phyloP scores from a whole-genome alignment of 64 coral and sea anemone genomes.

The Stylophora pistillata region DNA sequence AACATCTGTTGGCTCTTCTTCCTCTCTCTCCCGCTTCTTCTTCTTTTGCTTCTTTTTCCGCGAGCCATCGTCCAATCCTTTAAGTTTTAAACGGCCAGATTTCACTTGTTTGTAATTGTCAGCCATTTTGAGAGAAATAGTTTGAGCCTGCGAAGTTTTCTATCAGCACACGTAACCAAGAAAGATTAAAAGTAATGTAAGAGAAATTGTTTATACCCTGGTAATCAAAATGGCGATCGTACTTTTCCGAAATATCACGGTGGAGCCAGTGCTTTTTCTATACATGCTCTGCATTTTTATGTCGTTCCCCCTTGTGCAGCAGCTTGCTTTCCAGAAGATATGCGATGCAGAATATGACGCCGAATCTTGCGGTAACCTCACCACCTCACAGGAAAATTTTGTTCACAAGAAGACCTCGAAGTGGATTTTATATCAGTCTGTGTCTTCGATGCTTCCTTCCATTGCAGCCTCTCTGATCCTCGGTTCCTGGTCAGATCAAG shows the following conservation, averaged over 20 bases:
- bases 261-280: conserved; percentile 82
- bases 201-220: background rate
- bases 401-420: conserved; percentile 72
- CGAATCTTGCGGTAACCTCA: conserved; percentile 64
- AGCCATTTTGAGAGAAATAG: conserved; percentile 66
- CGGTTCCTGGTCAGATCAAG: conserved; percentile 93
- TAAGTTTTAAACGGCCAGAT: conserved; percentile 85
- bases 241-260: conserved; percentile 43
- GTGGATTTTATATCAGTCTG: conserved; percentile 89
- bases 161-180: background rate
- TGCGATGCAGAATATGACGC: conserved; percentile 63
- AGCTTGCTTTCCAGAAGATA: conserved; percentile 83
- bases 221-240: background rate
- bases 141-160: background rate
- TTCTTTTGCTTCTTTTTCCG: conserved; percentile 91
- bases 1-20: conserved; percentile 61
- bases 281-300: conserved; percentile 89
- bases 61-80: conserved; percentile 65
- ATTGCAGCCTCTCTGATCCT: conserved; percentile 70
- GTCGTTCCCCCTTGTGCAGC: conserved; percentile 75
- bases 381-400: conserved; percentile 38
- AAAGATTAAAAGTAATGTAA: background rate
- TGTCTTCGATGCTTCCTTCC: conserved; percentile 73
- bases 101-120: conserved; percentile 93
- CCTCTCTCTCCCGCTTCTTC: conserved; percentile 85